These are phyloP conservation scores for Ectropis grisescens DNA, from an alignment of 1,140 invertebrate genomes.

Conservation along the genomic window DNA sequence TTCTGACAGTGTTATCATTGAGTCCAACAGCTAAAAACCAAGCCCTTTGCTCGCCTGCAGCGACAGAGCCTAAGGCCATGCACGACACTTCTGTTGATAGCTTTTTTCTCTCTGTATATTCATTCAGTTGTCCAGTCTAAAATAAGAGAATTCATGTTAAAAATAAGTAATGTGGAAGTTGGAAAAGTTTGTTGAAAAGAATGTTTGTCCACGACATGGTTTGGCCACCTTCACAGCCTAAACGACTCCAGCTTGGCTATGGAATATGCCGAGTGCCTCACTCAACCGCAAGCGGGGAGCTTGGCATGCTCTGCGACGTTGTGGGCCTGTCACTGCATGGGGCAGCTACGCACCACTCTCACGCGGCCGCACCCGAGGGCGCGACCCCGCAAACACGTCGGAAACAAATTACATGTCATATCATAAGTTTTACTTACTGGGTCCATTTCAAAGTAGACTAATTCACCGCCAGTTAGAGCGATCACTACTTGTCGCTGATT, in stretches of 20 bases:
- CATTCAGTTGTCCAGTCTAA: conserved; percentile 96
- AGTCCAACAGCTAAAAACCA: conserved; percentile 98
- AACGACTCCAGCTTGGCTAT: conserved; percentile 62
- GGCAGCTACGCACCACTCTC: conserved; percentile 54
- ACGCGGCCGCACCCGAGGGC: conserved; percentile 31
- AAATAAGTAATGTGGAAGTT: background rate
- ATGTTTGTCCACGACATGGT: conserved; percentile 61
- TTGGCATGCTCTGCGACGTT: conserved; percentile 49
- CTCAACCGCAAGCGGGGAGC: conserved; percentile 48
- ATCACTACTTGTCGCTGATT: conserved; percentile 99
- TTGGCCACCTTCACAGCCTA: conserved; percentile 61
- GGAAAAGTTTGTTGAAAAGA: conserved; percentile 2
- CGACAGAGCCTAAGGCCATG: conserved; percentile 97
- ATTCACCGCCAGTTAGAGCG: conserved; percentile 95
- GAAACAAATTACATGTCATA: conserved; percentile 27
- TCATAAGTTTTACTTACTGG: conserved; percentile 77
- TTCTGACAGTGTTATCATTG: conserved; percentile 96
- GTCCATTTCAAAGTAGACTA: conserved; percentile 99
- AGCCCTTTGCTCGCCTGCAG: conserved; percentile 93
- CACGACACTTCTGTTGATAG: conserved; percentile 98
- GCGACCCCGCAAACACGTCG: conserved; percentile 45
- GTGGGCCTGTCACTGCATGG: conserved; percentile 54
- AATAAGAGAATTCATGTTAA: conserved; percentile 25
- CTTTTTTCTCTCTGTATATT: conserved; percentile 97
- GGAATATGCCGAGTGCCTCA: conserved; percentile 61